Evolutionary conservation across 2,797 vertebrate species (phyloP).

Genomic region (Arnoldichthys spilopterus): DNA sequence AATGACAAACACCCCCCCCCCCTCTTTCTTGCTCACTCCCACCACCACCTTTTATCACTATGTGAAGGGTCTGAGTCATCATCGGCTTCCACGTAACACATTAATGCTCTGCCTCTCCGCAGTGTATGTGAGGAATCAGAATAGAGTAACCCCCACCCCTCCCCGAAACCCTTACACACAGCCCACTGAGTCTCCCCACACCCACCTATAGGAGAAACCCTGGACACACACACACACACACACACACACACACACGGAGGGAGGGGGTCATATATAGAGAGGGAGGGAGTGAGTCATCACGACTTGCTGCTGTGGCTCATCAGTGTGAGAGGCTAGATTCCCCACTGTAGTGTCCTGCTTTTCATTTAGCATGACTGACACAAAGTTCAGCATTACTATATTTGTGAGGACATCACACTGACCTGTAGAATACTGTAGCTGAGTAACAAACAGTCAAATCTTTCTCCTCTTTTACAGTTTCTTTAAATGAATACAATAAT

Average conservation of each 20-base stretch:
- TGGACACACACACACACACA: no score
- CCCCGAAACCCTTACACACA: background rate
- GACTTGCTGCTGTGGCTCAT: slow-evolving; percentile 47
- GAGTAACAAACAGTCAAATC: no score
- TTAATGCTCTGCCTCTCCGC: slow-evolving; percentile 32
- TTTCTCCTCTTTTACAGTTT: no score
- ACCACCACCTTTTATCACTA: slow-evolving; percentile 35
- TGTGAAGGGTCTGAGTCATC: slow-evolving; percentile 50
- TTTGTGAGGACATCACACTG: no score
- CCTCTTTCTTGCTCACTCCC: slow-evolving; percentile 38
- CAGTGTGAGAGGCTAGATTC: slow-evolving; percentile 26
- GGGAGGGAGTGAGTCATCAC: slow-evolving; percentile 55
- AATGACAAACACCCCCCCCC: background rate
- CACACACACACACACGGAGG: no score
- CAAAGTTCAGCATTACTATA: background rate
- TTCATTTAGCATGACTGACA: slow-evolving; percentile 18
- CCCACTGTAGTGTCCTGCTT: slow-evolving; percentile 25
- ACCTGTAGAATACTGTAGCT: no score
- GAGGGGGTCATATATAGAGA: background rate
- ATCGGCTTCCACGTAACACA: slow-evolving; percentile 28
- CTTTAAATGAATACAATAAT: no score
- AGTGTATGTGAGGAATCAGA: slow-evolving; percentile 38
- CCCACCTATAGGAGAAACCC: slow-evolving; percentile 57
- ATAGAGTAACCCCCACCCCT: background rate
- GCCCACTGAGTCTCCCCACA: background rate